phyloP scores from a whole-genome alignment of 2,797 vertebrate genomes.

The Oreochromis grahami region DNA sequence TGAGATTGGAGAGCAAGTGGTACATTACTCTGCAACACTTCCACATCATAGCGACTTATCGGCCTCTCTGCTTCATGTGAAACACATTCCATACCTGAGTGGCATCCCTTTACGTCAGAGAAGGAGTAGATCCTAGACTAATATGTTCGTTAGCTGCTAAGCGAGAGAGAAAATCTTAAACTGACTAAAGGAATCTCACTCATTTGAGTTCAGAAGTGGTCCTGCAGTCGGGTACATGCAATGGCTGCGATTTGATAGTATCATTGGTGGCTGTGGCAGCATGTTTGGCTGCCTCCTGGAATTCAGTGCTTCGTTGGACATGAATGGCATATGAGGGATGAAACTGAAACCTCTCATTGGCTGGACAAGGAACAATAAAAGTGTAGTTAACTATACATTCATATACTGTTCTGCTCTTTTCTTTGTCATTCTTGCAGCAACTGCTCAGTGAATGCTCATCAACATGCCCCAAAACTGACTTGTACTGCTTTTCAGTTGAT shows the following conservation, averaged over 20 bases:
- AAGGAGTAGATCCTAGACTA: slow-evolving; percentile 62
- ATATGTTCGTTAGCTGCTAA: slow-evolving; percentile 75
- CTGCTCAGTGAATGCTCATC: not conserved
- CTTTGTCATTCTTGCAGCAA: not conserved
- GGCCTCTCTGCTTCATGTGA: slow-evolving; percentile 55
- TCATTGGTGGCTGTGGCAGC: slow-evolving; percentile 32
- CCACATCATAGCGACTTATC: slow-evolving; percentile 55
- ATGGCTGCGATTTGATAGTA: slow-evolving; percentile 31
- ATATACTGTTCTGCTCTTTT: not conserved
- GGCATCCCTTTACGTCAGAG: slow-evolving; percentile 78
- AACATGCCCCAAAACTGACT: not conserved
- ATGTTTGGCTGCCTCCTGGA: slow-evolving; percentile 33
- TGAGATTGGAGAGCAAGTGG: slow-evolving; percentile 71
- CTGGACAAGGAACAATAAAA: slow-evolving; percentile 74
- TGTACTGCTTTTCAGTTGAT: not conserved
- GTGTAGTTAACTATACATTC: slow-evolving; percentile 68
- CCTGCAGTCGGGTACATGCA: not conserved
- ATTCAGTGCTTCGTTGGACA: slow-evolving; percentile 39
- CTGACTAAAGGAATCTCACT: slow-evolving; percentile 72
- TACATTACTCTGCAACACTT: slow-evolving; percentile 54
- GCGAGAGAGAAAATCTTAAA: slow-evolving; percentile 70
- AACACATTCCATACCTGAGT: slow-evolving; percentile 73
- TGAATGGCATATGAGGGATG: slow-evolving; percentile 52
- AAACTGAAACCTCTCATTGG: slow-evolving; percentile 62
- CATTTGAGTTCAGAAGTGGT: slow-evolving; percentile 30